phyloP scores from a whole-genome alignment of 2,797 vertebrate species.

The Ibycter americanus region DNA sequence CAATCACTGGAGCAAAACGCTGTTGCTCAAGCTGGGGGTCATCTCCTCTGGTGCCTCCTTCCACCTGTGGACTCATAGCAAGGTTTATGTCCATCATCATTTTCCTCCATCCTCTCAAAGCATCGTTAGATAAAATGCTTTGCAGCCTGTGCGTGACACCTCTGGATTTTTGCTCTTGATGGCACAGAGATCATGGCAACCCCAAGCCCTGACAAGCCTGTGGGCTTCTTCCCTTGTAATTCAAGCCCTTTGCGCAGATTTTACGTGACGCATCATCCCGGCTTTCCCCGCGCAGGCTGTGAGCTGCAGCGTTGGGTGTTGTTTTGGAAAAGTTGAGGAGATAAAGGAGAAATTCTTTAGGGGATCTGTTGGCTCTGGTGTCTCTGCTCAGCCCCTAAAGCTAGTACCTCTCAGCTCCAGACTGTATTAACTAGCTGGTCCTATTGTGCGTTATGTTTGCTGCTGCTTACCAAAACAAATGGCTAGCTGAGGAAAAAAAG shows the following conservation, averaged over 20 bases:
- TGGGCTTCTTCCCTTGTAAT: neutral
- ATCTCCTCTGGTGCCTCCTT: neutral
- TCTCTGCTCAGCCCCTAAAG: neutral
- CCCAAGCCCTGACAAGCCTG: neutral
- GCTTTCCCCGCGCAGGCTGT: fast-evolving
- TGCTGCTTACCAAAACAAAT: neutral
- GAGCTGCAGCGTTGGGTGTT: fast-evolving
- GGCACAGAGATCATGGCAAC: fast-evolving
- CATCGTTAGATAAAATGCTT: neutral
- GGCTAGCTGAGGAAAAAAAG: neutral
- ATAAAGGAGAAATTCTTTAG: neutral
- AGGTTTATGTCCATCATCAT: neutral
- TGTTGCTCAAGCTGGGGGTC: neutral
- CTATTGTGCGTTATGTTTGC: neutral
- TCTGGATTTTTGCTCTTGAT: neutral
- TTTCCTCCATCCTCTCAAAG: neutral
- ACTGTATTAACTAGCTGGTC: fast-evolving
- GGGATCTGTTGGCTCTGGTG: neutral
- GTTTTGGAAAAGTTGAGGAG: neutral
- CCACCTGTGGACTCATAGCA: fast-evolving
- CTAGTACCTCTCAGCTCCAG: neutral
- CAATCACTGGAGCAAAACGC: neutral
- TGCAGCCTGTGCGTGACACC: too few species aligned
- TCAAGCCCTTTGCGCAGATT: neutral
- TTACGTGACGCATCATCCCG: fast-evolving